Conservation (phyloP, 35 echinoderm and acorn worm genomes). For the Acanthaster planci region DNA sequence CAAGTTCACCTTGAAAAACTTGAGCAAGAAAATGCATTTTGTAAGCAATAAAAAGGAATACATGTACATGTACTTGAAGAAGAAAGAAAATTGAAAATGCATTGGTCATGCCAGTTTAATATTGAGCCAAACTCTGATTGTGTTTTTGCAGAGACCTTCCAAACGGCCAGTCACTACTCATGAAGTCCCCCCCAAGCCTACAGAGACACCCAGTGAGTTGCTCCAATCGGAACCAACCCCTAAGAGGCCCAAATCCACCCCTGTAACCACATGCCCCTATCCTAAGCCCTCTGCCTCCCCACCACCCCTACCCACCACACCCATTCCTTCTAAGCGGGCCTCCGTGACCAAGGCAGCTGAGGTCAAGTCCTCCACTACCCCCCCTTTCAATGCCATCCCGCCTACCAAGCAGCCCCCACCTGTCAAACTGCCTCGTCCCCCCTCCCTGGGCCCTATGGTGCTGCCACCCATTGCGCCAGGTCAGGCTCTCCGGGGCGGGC, state of each 20-base stretch:
- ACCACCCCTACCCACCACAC: constrained; percentile 35
- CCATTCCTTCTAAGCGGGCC: constrained; percentile 36
- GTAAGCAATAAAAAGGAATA: no score
- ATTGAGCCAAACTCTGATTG: background rate
- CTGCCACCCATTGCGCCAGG: constrained; percentile 27
- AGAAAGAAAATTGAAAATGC: no score
- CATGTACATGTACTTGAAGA: no score
- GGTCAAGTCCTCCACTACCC: background rate
- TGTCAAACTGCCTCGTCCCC: background rate
- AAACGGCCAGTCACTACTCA: background rate
- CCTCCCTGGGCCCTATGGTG: constrained; percentile 49
- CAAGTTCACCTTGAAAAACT: no score
- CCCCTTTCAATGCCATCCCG: constrained; percentile 15
- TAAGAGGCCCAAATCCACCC: constrained; percentile 1
- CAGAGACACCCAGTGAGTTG: constrained; percentile 14
- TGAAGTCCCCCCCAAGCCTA: background rate
- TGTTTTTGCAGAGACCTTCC: constrained; percentile 1
- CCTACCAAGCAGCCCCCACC: background rate
- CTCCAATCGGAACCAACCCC: background rate
- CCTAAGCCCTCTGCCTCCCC: constrained; percentile 1
- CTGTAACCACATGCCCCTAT: background rate
- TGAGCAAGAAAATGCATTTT: no score
- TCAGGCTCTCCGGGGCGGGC: constrained; percentile 1
- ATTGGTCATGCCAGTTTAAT: no score
- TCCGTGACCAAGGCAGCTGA: constrained; percentile 7